These are phyloP conservation scores for Megaceryle maxima DNA, from an alignment of 2,113 vertebrate genomes.

Conservation along the genomic window DNA sequence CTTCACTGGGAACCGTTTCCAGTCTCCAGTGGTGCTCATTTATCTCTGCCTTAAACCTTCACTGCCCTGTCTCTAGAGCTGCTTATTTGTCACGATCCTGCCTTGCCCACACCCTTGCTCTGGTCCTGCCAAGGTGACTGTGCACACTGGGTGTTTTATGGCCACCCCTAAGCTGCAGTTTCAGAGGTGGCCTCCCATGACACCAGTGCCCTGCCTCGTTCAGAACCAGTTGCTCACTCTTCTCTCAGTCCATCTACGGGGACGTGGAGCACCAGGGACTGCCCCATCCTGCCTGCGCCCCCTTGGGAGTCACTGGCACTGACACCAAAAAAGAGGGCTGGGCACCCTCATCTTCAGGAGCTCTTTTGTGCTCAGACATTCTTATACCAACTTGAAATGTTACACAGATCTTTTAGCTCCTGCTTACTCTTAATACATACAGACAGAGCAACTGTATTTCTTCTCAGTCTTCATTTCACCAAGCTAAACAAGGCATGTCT, in stretches of 20 bases:
- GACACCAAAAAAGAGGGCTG: neutral
- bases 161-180: neutral
- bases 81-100: neutral
- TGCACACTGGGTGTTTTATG: accelerated
- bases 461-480: neutral
- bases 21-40: neutral
- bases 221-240: neutral
- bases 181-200: neutral
- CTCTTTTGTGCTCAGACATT: neutral
- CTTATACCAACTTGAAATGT: neutral
- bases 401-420: neutral
- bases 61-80: neutral
- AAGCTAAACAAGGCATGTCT: neutral
- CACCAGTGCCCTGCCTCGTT: neutral
- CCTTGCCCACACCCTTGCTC: neutral
- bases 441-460: neutral
- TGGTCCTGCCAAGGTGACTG: neutral
- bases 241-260: neutral
- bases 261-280: neutral
- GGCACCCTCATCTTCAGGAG: neutral
- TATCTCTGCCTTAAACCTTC: neutral
- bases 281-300: neutral
- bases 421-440: neutral
- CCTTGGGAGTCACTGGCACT: accelerated
- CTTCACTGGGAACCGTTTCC: neutral